Conservation (phyloP, 2,888 invertebrate species). For the Bugula neritina region DNA sequence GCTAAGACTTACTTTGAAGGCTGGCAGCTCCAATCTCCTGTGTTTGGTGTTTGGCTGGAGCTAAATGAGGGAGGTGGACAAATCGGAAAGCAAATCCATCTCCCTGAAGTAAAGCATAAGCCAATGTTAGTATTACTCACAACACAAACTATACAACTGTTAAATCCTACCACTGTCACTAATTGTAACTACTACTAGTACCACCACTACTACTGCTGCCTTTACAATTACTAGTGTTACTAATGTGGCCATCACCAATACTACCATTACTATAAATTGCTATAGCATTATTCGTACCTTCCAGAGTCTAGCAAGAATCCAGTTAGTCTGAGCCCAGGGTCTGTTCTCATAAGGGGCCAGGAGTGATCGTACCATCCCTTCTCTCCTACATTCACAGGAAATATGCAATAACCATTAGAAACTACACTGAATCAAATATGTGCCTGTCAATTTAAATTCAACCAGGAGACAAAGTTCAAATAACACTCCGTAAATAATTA, state of each 20-base stretch:
- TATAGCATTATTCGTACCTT: constrained; percentile 58
- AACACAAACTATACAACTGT: too few relatives aligned
- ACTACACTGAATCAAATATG: background rate
- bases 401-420: background rate
- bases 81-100: constrained; percentile 72
- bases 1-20: constrained; percentile 49
- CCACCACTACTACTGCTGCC: too few relatives aligned
- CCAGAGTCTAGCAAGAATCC: constrained; percentile 77
- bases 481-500: too few relatives aligned
- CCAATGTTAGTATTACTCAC: too few relatives aligned
- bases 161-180: too few relatives aligned
- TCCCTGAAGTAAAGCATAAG: constrained; percentile 54
- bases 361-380: constrained; percentile 64
- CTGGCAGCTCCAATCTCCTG: constrained; percentile 55
- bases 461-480: too few relatives aligned
- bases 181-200: too few relatives aligned
- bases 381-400: constrained; percentile 58
- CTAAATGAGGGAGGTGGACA: constrained; percentile 57
- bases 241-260: too few relatives aligned
- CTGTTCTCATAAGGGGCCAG: constrained; percentile 74
- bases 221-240: too few relatives aligned
- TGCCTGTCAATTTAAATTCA: background rate
- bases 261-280: too few relatives aligned
- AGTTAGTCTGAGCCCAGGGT: constrained; percentile 75
- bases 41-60: constrained; percentile 45